phyloP scores from a whole-genome alignment of 2,113 vertebrate species.

The Mobula hypostoma region DNA sequence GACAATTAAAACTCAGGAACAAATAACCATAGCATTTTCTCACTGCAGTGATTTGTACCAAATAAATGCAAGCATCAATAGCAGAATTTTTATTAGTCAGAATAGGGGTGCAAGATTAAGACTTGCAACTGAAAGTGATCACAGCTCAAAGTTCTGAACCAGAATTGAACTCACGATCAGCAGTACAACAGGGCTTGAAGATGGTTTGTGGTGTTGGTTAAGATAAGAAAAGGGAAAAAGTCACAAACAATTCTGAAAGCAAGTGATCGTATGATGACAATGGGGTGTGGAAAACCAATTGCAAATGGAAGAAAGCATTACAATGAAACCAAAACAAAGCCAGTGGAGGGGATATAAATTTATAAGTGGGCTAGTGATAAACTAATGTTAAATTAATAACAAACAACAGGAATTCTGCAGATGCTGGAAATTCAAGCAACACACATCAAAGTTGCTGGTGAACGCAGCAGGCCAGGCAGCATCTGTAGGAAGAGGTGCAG shows the following conservation, averaged over 20 bases:
- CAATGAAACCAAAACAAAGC: background rate
- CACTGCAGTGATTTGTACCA: background rate
- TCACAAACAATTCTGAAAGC: background rate
- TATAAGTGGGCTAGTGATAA: background rate
- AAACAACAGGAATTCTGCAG: no score
- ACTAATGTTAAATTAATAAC: no score
- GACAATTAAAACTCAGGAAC: background rate
- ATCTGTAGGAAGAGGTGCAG: no score
- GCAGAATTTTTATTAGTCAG: background rate
- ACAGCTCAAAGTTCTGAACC: background rate
- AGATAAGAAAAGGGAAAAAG: background rate
- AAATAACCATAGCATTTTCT: background rate
- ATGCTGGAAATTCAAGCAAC: no score
- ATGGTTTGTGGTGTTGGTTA: background rate
- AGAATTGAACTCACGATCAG: slow-evolving; percentile 4
- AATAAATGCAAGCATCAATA: background rate
- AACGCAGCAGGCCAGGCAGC: no score
- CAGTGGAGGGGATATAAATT: background rate
- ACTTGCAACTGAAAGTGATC: background rate
- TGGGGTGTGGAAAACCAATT: background rate
- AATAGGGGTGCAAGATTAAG: background rate
- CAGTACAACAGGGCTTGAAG: background rate
- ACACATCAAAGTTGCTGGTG: no score
- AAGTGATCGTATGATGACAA: background rate
- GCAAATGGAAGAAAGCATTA: background rate